Evolutionary conservation across 64 coral and sea anemone genomes (phyloP), one percentile per base, ranked within the genome.

Genomic region (Dendrophyllia cribrosa): DNA sequence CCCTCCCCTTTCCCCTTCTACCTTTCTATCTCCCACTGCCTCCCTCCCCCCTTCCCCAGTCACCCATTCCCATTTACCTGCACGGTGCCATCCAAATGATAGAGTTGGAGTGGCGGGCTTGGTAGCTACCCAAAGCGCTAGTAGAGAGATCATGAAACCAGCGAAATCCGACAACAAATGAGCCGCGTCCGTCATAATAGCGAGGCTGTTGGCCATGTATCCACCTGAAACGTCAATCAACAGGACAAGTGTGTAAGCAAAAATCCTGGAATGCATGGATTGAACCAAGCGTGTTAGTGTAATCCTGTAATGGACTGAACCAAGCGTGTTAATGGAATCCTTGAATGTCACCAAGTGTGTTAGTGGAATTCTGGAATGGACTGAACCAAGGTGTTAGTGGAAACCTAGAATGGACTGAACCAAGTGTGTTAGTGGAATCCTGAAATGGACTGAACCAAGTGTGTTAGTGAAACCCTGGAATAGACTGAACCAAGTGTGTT

Each of bases 161-260:
- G 96, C 96, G 76, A 95, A 98, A 52, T 98, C 96, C 47, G 96
- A 98, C 52, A 98, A 55, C 34, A 98, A 79, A 65, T 98, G 96
- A 2, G 96, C 96, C 3, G 96, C 96, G 68, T 98, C 96, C 21
- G 96, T 98, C 78, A 98, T 93, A 14, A 98, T 98, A 4, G 96
- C 96, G 20, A 98, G 83, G 65, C 96, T 98, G 24, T 95, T 93
- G 66, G 96, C 70, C 76, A 98, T 75, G 47, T 95, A 98, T 72
- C 96, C 96, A 52, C 96, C 96, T 98, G 7, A 56, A 69, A 45
- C 7, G 22, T 20, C 3, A 7, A 59, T 56, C 7, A 56, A 56
- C 12, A 56, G 53, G 34, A 34, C 34, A 34, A 34, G 34, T 14
- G 43, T 7, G 26, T 70, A 67, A 69, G 73, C 11, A 61, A 9